A percentile compares a stretch with the other conserved stretches of the same genome.
Evolutionary conservation across 2,888 invertebrate species (phyloP).

Genomic region (Odontothrips loti): DNA sequence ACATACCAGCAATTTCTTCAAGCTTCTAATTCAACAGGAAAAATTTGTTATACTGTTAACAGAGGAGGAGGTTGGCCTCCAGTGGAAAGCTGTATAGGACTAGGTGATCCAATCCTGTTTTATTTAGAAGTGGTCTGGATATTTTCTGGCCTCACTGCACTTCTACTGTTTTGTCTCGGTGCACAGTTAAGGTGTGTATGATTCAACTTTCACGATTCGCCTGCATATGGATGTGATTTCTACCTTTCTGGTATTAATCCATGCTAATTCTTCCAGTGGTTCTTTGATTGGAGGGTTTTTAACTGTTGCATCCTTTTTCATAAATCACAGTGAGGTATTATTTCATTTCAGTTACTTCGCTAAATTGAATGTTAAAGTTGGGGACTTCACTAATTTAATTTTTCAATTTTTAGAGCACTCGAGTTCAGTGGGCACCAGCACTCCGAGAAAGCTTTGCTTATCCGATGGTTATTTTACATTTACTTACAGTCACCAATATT

Average conservation of each 20-base stretch:
- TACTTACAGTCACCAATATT: constrained; percentile 42
- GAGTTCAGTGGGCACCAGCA: constrained; percentile 83
- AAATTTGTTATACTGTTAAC: constrained; percentile 55
- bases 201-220: background rate
- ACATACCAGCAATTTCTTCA: constrained; percentile 48
- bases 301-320: constrained; percentile 67
- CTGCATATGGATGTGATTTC: too few species aligned
- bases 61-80: constrained; percentile 59
- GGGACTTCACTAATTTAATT: background rate
- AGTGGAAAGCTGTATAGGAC: constrained; percentile 71
- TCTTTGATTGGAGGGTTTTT: constrained; percentile 69
- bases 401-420: constrained; percentile 51
- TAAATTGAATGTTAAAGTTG: background rate
- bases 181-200: constrained; percentile 57
- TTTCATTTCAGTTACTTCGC: constrained; percentile 9
- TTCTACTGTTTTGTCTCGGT: constrained; percentile 64
- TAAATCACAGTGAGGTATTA: constrained; percentile 72
- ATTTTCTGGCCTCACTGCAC: constrained; percentile 65
- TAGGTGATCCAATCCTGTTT: constrained; percentile 75
- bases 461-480: constrained; percentile 71
- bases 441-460: constrained; percentile 81
- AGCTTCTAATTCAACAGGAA: constrained; percentile 46
- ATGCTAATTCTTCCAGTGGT: constrained; percentile 52
- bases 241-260: background rate
- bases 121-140: constrained; percentile 74